Evolutionary conservation across 2,113 vertebrate genomes (phyloP), one percentile per base, ranked within the genome.

Genomic region (Elephantulus edwardii): DNA sequence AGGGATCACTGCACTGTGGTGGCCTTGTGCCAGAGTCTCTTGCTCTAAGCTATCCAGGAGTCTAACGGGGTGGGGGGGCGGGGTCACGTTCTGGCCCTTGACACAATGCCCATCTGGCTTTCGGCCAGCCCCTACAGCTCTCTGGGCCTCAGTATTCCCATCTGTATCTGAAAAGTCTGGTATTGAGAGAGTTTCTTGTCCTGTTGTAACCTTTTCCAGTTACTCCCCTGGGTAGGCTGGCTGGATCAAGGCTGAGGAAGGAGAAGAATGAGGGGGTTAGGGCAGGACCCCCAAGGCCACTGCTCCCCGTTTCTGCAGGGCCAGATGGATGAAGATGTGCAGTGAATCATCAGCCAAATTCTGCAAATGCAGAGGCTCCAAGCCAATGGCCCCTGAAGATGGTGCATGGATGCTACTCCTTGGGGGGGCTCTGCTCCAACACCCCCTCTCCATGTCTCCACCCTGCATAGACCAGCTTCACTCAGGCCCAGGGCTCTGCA

Each of bases 271-370:
- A 22, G 19, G n/a, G n/a, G 4, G 30, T 2, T 20, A 0, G 0
- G 11, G 2, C 1, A 24, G 19, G 77, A n/a, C 24, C 3, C 19
- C 64, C 68, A 64, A 80, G 44, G 10, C 35, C 26, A 77, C 48
- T 24, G 3, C 10, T 44, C 24, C 33, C 42, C 24, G 13, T 30
- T n/a, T 2, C 22, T 44, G 14, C 95, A 99, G 99, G 99, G 99
- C 46, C 98, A 97, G 90, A 99, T 99, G 99, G 99, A 99, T 2
- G 98, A 99, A 88, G 99, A 99, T 0, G 99, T 99, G 54, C 98
- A 99, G 93, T 93, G 52, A 5, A 97, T 99, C 78, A 97, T 99
- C 33, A 97, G 98, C 78, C 99, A 99, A 97, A 99, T 99, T 93
- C 96, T 99, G 82, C 97, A 97, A 94, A 99, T 99, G 98, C 98